These are phyloP conservation scores for Drosophila ambigua DNA, from an alignment of 1,140 invertebrate species.

Conservation along the genomic window DNA sequence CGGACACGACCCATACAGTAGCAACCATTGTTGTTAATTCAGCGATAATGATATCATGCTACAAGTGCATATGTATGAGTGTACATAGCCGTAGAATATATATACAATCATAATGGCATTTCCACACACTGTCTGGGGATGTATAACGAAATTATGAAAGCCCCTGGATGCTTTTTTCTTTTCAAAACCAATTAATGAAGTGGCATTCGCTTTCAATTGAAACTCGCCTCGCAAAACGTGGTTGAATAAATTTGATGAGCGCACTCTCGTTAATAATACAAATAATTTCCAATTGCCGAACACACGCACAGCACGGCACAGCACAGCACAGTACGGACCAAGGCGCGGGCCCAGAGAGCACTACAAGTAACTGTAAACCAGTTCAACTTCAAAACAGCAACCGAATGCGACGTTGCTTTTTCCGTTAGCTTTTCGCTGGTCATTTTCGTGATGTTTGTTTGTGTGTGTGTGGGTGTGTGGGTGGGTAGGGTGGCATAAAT, in stretches of 20 bases:
- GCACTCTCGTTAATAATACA: constrained; percentile 45
- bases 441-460: constrained; percentile 63
- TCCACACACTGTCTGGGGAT: neutral
- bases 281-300: constrained; percentile 51
- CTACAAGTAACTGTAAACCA: constrained; percentile 70
- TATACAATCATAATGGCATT: neutral
- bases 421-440: constrained; percentile 62
- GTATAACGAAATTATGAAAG: neutral
- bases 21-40: too few species aligned
- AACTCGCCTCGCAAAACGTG: constrained; percentile 47
- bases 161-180: neutral
- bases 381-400: constrained; percentile 79
- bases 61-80: constrained; percentile 2
- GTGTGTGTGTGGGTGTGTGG: constrained; percentile 12
- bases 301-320: constrained; percentile 64
- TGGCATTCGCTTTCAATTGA: constrained; percentile 22
- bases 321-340: constrained; percentile 48
- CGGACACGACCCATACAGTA: constrained; percentile 10
- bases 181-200: constrained; percentile 26
- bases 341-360: constrained; percentile 18
- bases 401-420: constrained; percentile 58
- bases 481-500: constrained; percentile 8
- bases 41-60: constrained; percentile 8
- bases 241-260: constrained; percentile 23
- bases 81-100: neutral